phyloP scores from a whole-genome alignment of 2,113 vertebrate species.

The Muscicapa adusta region DNA sequence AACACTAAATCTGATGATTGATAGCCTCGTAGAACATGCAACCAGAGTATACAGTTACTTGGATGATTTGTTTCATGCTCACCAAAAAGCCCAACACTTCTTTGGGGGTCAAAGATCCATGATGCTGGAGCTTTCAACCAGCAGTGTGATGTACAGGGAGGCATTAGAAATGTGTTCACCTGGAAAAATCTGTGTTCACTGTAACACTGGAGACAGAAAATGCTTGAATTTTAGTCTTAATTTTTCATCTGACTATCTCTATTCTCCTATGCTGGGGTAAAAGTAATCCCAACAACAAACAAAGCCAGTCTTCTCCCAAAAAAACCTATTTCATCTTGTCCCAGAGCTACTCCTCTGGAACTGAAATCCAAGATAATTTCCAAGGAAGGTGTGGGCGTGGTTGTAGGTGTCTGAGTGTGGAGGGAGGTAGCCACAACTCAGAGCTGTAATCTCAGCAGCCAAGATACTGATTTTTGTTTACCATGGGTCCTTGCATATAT shows the following conservation, averaged over 20 bases:
- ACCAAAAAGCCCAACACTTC: neutral
- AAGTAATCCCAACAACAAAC: neutral
- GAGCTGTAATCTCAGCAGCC: neutral
- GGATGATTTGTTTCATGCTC: neutral
- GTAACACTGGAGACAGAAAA: neutral
- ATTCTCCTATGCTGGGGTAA: neutral
- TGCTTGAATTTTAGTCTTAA: neutral
- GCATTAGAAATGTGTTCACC: neutral
- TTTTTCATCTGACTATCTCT: neutral
- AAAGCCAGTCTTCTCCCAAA: neutral
- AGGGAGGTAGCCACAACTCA: slow-evolving; percentile 29
- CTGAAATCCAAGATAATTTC: neutral
- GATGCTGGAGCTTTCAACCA: neutral
- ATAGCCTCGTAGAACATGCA: neutral
- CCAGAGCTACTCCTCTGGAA: neutral
- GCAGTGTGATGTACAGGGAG: neutral
- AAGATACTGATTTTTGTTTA: slow-evolving; percentile 14
- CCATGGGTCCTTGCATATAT: neutral
- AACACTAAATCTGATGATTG: neutral
- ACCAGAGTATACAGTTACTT: neutral
- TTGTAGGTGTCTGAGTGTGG: neutral
- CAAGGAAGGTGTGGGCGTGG: neutral
- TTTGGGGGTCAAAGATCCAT: neutral
- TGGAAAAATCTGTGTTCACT: neutral
- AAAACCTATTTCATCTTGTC: neutral